These are phyloP conservation scores for Incurvaria masculella DNA, from an alignment of 2,888 invertebrate genomes.

Conservation along the genomic window DNA sequence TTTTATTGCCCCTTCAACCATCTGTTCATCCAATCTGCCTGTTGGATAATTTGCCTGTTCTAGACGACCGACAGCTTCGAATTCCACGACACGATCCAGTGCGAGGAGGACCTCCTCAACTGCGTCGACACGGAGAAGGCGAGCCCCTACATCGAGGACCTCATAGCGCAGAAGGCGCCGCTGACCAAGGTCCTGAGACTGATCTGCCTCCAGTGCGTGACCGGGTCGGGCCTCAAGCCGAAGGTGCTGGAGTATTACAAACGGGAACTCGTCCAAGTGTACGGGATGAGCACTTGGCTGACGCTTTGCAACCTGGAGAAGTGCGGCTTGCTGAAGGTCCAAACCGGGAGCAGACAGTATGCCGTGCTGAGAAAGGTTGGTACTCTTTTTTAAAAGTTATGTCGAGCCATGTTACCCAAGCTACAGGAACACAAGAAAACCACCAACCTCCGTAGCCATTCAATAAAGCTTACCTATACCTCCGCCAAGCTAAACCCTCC, in stretches of 20 bases:
- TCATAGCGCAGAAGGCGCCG: constrained; percentile 82
- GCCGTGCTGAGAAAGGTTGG: constrained; percentile 70
- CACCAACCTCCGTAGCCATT: too few relatives aligned
- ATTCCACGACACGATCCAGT: constrained; percentile 75
- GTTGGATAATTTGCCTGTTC: too few relatives aligned
- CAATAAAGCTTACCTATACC: too few relatives aligned
- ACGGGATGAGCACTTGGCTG: constrained; percentile 81
- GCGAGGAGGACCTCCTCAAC: constrained; percentile 90
- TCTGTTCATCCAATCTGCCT: too few relatives aligned
- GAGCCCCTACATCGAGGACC: constrained; percentile 86
- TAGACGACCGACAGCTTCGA: constrained; percentile 65
- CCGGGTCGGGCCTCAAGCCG: constrained; percentile 89
- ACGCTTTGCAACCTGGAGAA: constrained; percentile 85
- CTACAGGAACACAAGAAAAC: too few relatives aligned
- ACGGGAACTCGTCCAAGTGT: constrained; percentile 62
- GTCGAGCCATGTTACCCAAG: constrained; percentile 57
- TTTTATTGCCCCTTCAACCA: too few relatives aligned
- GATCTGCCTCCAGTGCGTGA: constrained; percentile 89
- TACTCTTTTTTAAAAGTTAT: constrained; percentile 24
- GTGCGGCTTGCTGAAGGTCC: constrained; percentile 73
- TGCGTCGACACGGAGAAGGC: constrained; percentile 90
- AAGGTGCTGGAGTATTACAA: constrained; percentile 73
- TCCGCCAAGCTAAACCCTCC: too few relatives aligned
- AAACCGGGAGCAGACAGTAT: constrained; percentile 71
- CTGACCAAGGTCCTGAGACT: constrained; percentile 81